phyloP scores from a whole-genome alignment of 2,113 vertebrate genomes.

The Pachycephala philippinensis region DNA sequence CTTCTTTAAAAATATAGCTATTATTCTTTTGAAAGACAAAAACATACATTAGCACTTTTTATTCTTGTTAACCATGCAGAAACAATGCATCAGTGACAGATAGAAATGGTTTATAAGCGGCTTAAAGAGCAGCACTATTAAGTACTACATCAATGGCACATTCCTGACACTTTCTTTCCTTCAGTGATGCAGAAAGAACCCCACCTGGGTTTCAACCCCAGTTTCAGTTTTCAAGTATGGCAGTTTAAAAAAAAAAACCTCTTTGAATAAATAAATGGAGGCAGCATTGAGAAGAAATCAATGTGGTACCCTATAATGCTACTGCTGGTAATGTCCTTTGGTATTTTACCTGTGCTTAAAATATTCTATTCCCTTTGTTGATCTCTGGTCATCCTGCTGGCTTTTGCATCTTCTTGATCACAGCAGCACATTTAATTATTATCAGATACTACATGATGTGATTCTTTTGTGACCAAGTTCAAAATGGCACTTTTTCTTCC shows the following conservation, averaged over 20 bases:
- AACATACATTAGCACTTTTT: not conserved
- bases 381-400: not conserved
- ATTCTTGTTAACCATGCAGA: not conserved
- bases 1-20: not conserved
- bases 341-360: not conserved
- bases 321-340: not conserved
- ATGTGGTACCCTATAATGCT: not conserved
- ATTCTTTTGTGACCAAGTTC: not conserved
- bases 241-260: not conserved
- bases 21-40: not conserved
- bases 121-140: not conserved
- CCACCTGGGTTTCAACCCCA: not conserved
- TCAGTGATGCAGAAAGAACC: not conserved
- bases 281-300: not conserved
- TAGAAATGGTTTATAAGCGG: not conserved
- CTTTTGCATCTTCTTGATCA: not conserved
- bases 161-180: not conserved
- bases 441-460: not conserved
- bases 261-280: not conserved
- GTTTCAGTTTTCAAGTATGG: not conserved
- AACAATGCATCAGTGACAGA: not conserved
- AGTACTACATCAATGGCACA: not conserved
- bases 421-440: not conserved
- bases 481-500: not conserved
- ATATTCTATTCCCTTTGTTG: not conserved